Evolutionary conservation across 1,140 invertebrate genomes (phyloP), one percentile per base, ranked within the genome.

Genomic region (Drosophila pachea): DNA sequence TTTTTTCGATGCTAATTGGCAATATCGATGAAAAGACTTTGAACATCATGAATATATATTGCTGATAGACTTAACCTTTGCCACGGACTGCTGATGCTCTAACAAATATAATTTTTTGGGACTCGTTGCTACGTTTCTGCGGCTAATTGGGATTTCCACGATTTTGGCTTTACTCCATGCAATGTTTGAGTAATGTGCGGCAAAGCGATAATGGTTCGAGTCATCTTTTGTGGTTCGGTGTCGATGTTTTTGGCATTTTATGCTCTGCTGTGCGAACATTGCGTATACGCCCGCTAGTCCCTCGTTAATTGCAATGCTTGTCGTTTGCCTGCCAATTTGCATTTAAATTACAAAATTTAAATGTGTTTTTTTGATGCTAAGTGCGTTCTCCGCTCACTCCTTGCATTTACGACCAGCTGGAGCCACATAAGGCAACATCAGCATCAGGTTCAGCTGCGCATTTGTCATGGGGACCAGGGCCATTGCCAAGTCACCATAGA

Each of bases 311-410:
- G 81, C 81, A 86, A 84, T 86, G 81, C 71, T 86, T 86, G 76
- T 84, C 79, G 79, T 84, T 84, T 79, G 76, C 79, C 64, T 77
- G 77, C 81, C 81, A 86, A 86, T 86, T 86, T 86, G 81, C 81
- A 86, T 86, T 86, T 86, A 86, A 86, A 86, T 86, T 86, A 86
- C 81, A 86, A 86, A 86, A 81, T 86, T 86, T 86, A 86, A 86
- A 77, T 74, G 76, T 14, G 60, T 40, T 54, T 52, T 47, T 54
- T 33, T 40, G 43, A 35, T 43, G 50, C 42, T 45, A 55, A 50
- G 14, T 60, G 58, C 47, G 47, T 43, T 69, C 22, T 12, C 32
- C 58, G n/a, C 52, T 47, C 49, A 55, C 53, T 72, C 22, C 22
- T 22, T 22, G 22, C 22, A 22, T 22, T 54, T 58, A 66, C 52